A percentile compares a stretch with the other conserved stretches of the same genome.
These are phyloP conservation scores for Drosophila subpulchrella DNA, from an alignment of 1,140 invertebrate genomes.

Conservation along the genomic window DNA sequence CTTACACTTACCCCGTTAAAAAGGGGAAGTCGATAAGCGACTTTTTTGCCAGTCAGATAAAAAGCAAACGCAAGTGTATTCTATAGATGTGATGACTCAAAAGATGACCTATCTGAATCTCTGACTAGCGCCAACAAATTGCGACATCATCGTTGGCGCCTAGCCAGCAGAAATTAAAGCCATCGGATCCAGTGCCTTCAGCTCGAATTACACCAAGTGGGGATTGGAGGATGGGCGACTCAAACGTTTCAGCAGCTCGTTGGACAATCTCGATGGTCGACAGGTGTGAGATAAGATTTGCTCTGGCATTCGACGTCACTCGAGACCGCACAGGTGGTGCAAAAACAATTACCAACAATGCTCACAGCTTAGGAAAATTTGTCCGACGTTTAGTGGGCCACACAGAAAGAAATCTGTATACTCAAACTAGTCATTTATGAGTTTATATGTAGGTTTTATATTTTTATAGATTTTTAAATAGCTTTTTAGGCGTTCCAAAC, in stretches of 20 bases:
- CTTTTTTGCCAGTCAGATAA: conserved; percentile 1
- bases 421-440: neutral
- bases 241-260: conserved; percentile 44
- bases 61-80: neutral
- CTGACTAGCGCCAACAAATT: conserved; percentile 11
- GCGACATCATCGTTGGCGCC: conserved; percentile 23
- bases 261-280: conserved; percentile 22
- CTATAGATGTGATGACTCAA: conserved; percentile 10
- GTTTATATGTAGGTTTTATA: neutral
- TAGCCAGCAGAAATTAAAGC: conserved; percentile 35
- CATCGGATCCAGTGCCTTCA: conserved; percentile 22
- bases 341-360: conserved; percentile 14
- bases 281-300: conserved; percentile 48
- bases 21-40: neutral
- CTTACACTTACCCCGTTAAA: neutral
- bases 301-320: conserved; percentile 33
- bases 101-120: conserved; percentile 7
- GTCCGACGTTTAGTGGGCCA: conserved; percentile 21
- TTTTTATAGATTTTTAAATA: too few relatives aligned
- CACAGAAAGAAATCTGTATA: neutral
- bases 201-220: conserved; percentile 7
- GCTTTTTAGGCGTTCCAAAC: too few relatives aligned
- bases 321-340: conserved; percentile 65
- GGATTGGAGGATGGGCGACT: conserved; percentile 36
- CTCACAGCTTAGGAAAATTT: conserved; percentile 3